Evolutionary conservation across 2,888 invertebrate species (phyloP), one percentile per base, ranked within the genome.

Genomic region (Ectemnius cavifrons): DNA sequence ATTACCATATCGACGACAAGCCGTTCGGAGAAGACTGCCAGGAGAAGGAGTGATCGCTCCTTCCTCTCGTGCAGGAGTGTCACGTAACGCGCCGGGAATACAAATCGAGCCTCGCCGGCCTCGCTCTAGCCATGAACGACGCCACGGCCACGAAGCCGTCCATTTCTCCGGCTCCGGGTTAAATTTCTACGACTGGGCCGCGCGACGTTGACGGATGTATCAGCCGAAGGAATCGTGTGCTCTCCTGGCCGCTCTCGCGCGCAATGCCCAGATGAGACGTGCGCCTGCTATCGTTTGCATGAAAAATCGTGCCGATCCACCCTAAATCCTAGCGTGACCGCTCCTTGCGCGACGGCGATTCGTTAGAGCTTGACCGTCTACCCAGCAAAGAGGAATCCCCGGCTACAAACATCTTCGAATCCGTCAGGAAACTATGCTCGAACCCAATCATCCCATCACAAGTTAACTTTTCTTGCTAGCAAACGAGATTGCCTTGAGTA

Each of bases 181-280:
- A 87, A 89, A 88, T 89, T 89, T 87, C 87, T 87, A 86, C 86
- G 88, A 88, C 85, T 87, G 79, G 79, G 80, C 79, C 81, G 82
- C 71, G 75, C 84, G 89, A 89, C 89, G 81, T 88, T 89, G 89
- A 89, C 89, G 87, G 84, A 89, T 89, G 89, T 85, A 82, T 78
- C 79, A 80, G 82, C 79, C 84, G 80, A 87, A 84, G 87, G 85
- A 88, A 84, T 88, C 87, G 85, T 86, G 88, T 37, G 8, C 37
- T 37, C 37, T 37, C 37, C 8, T 37, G 37, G 37, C 37, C 8
- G 37, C 37, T 11, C 11, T 6, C 8, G 8, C 37, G 74, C 69
- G 77, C 79, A 83, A 80, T 78, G 37, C 75, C 73, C 75, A 16
- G 52, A 52, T 16, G 71, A 71, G 68, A 83, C 84, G 84, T 82